Evolutionary conservation across 2,113 vertebrate genomes (phyloP).

Genomic region (Triplophysa dalaica): DNA sequence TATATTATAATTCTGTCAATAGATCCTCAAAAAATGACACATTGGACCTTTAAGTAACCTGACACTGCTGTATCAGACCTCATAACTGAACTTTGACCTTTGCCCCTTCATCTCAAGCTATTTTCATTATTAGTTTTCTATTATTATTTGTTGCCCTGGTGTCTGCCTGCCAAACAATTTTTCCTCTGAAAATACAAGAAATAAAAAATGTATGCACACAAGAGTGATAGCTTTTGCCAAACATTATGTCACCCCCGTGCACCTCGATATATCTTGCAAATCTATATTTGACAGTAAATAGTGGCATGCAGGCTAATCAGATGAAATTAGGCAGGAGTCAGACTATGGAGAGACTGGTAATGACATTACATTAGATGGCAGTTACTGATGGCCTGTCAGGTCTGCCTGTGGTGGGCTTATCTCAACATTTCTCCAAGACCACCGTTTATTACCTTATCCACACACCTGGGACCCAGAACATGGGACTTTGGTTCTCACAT

Average conservation of each 20-base stretch:
- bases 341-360: conserved; percentile 34
- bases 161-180: conserved; percentile 3
- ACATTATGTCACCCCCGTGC: background rate
- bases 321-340: conserved; percentile 39
- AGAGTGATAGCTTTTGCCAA: background rate
- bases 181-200: background rate
- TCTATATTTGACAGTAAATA: conserved; percentile 27
- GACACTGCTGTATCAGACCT: conserved; percentile 37
- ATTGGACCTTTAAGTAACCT: background rate
- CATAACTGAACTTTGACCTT: conserved; percentile 44
- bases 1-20: too few relatives aligned
- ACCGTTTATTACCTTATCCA: conserved; percentile 22
- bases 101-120: conserved; percentile 31
- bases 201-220: background rate
- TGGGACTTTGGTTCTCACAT: conserved; percentile 4
- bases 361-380: conserved; percentile 36
- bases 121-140: conserved; percentile 36
- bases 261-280: conserved; percentile 1
- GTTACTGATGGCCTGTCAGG: conserved; percentile 51
- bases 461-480: conserved; percentile 24
- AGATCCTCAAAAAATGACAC: too few relatives aligned
- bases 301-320: conserved; percentile 35
- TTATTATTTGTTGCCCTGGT: conserved; percentile 11
- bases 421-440: conserved; percentile 32
- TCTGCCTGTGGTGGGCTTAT: conserved; percentile 28